These are phyloP conservation scores for Steinernema hermaphroditum DNA, from an alignment of 2,888 invertebrate species.

Conservation along the genomic window DNA sequence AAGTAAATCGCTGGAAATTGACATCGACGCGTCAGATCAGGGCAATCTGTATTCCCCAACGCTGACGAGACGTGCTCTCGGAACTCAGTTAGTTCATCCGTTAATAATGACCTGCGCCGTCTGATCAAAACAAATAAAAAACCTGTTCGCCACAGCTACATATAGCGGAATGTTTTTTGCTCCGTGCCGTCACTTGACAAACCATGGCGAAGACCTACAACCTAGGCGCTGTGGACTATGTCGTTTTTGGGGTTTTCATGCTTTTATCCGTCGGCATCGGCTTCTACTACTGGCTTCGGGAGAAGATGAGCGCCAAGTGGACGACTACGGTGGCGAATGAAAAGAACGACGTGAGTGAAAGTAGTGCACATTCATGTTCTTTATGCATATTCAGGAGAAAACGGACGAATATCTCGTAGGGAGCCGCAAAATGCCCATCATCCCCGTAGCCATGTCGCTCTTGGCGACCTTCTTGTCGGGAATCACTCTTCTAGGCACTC, in stretches of 20 bases:
- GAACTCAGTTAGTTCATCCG: too few relatives aligned
- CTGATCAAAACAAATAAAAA: too few relatives aligned
- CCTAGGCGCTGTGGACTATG: constrained; percentile 43
- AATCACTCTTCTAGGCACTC: constrained; percentile 57
- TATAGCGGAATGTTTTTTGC: too few relatives aligned
- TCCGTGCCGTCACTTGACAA: too few relatives aligned
- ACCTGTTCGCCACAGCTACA: too few relatives aligned
- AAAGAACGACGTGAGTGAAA: neutral
- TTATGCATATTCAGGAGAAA: constrained; percentile 9
- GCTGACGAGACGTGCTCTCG: too few relatives aligned
- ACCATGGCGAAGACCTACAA: neutral
- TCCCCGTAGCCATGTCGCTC: constrained; percentile 56
- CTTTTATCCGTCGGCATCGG: constrained; percentile 56
- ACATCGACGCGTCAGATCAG: too few relatives aligned
- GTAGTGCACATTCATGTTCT: neutral
- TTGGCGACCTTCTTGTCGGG: constrained; percentile 60
- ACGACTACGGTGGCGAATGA: too few relatives aligned
- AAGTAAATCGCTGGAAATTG: too few relatives aligned
- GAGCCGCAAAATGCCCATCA: constrained; percentile 52
- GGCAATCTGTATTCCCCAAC: too few relatives aligned
- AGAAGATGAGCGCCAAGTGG: constrained; percentile 40
- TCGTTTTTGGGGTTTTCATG: constrained; percentile 50
- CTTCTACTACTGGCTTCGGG: constrained; percentile 46
- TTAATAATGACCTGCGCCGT: too few relatives aligned
- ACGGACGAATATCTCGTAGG: constrained; percentile 61